Evolutionary conservation across 1,140 invertebrate genomes (phyloP).

Genomic region (Globodera rostochiensis): DNA sequence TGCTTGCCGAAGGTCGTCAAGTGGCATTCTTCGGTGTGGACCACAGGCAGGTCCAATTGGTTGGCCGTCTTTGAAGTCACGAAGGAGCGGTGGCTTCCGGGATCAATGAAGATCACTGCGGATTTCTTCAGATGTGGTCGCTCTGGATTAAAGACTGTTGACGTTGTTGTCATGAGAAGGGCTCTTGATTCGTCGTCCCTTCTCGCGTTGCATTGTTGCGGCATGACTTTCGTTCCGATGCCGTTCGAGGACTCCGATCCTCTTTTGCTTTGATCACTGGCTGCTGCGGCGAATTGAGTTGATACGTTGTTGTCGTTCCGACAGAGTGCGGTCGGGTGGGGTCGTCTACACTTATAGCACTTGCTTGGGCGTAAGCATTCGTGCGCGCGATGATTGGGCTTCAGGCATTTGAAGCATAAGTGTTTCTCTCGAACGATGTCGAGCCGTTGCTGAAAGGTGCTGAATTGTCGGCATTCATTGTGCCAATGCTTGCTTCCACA

Average conservation of each 20-base stretch:
- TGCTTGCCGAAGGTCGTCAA: neutral
- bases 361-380: neutral
- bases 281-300: neutral
- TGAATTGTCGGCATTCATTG: neutral
- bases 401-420: neutral
- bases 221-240: neutral
- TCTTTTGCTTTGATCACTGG: neutral
- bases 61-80: neutral
- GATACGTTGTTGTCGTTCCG: neutral
- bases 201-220: neutral
- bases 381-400: neutral
- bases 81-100: constrained; percentile 1
- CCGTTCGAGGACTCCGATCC: too few species aligned
- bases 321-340: neutral
- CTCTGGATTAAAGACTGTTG: neutral
- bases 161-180: neutral
- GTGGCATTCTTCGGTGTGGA: neutral
- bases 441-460: neutral
- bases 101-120: constrained; percentile 15
- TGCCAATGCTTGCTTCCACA: neutral
- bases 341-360: neutral
- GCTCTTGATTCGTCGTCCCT: neutral
- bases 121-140: neutral
- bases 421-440: neutral
- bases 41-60: neutral